These are phyloP conservation scores for Crax fasciolata DNA, from an alignment of 2,797 vertebrate species.

Conservation along the genomic window DNA sequence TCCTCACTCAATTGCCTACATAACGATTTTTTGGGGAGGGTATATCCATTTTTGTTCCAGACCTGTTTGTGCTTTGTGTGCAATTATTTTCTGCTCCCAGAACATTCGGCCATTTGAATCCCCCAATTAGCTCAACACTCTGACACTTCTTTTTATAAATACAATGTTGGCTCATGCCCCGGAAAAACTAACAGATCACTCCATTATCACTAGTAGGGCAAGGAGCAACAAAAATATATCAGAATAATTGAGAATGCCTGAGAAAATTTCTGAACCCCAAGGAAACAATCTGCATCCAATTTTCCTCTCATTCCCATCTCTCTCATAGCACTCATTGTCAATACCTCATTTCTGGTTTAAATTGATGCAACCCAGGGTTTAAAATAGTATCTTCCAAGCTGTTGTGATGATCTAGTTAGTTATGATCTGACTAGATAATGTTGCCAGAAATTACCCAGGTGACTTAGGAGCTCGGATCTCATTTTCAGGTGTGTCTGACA, in stretches of 20 bases:
- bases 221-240: conserved; percentile 30
- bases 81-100: conserved; percentile 47
- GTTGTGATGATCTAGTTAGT: background rate
- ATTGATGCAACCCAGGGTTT: background rate
- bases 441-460: background rate
- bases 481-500: background rate
- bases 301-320: conserved; percentile 1
- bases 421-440: accelerated
- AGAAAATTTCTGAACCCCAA: conserved; percentile 17
- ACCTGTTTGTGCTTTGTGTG: conserved; percentile 17
- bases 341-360: conserved; percentile 11
- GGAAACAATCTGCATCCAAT: conserved; percentile 22
- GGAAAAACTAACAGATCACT: conserved; percentile 33
- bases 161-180: background rate
- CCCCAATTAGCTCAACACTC: conserved; percentile 45
- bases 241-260: conserved; percentile 18
- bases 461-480: background rate
- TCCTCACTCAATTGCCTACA: conserved; percentile 18
- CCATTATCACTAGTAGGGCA: conserved; percentile 58
- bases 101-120: conserved; percentile 37
- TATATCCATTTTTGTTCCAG: conserved; percentile 35
- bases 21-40: background rate
- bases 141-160: conserved; percentile 48
- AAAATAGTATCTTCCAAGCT: background rate
- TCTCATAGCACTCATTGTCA: background rate